Evolutionary conservation across 2,113 vertebrate genomes (phyloP).

Genomic region (Ursus arctos): DNA sequence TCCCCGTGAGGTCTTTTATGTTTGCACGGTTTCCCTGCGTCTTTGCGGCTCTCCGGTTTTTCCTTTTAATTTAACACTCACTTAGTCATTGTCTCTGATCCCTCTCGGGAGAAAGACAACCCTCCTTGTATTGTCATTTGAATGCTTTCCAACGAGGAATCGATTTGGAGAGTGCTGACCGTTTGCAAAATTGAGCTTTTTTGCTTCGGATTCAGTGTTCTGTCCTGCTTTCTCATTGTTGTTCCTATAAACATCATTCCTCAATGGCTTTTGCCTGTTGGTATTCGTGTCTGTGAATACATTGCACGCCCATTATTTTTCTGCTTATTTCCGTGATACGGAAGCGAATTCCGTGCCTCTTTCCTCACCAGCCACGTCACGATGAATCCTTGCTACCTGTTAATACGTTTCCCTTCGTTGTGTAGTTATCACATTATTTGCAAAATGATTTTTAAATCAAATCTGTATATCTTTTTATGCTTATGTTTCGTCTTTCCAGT

Average conservation of each 20-base stretch:
- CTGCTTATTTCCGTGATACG: not conserved
- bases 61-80: no score
- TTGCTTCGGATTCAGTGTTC: not conserved
- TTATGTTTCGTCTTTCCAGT: no score
- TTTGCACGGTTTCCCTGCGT: no score
- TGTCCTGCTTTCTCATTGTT: not conserved
- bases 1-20: not conserved
- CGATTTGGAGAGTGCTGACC: no score
- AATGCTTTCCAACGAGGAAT: not conserved
- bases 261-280: not conserved
- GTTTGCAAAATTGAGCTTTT: not conserved
- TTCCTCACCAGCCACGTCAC: no score
- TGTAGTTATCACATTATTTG: no score
- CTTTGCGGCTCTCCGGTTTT: not conserved
- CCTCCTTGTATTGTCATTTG: not conserved
- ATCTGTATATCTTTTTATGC: not conserved
- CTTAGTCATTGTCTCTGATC: not conserved
- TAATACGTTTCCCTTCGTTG: accelerated
- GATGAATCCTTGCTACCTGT: not conserved
- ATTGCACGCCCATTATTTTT: not conserved
- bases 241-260: not conserved
- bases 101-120: not conserved
- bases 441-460: not conserved
- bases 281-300: not conserved
- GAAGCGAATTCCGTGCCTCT: no score